Conservation (phyloP, 2,113 vertebrate species). For the Hydropotes inermis region DNA sequence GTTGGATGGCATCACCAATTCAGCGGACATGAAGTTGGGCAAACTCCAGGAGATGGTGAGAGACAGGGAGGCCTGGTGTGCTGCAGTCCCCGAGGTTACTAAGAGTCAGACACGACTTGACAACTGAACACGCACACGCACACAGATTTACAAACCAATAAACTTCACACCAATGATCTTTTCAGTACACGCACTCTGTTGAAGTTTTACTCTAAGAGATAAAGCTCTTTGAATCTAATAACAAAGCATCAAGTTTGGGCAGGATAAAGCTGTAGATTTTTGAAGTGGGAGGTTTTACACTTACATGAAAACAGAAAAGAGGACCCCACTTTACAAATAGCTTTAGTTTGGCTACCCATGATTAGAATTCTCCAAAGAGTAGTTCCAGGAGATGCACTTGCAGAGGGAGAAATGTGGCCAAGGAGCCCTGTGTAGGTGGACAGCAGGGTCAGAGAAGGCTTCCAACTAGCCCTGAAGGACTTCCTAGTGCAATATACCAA, state of each 20-base stretch:
- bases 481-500: too few species aligned
- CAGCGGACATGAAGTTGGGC: not conserved
- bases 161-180: not conserved
- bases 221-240: not conserved
- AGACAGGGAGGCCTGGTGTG: not conserved
- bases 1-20: not conserved
- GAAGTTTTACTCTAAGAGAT: not conserved
- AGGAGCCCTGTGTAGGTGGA: not conserved
- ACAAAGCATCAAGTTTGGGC: not conserved
- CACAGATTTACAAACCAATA: not conserved
- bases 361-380: not conserved
- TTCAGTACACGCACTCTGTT: not conserved
- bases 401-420: not conserved
- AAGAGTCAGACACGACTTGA: not conserved
- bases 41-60: not conserved
- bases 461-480: not conserved
- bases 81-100: not conserved
- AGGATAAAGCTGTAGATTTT: not conserved
- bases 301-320: not conserved
- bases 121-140: not conserved
- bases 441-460: not conserved
- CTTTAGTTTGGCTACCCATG: not conserved
- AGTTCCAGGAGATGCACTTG: not conserved
- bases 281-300: not conserved
- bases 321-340: not conserved